Conservation (phyloP, 2,888 invertebrate species). For the Tetragonula carbonaria region DNA sequence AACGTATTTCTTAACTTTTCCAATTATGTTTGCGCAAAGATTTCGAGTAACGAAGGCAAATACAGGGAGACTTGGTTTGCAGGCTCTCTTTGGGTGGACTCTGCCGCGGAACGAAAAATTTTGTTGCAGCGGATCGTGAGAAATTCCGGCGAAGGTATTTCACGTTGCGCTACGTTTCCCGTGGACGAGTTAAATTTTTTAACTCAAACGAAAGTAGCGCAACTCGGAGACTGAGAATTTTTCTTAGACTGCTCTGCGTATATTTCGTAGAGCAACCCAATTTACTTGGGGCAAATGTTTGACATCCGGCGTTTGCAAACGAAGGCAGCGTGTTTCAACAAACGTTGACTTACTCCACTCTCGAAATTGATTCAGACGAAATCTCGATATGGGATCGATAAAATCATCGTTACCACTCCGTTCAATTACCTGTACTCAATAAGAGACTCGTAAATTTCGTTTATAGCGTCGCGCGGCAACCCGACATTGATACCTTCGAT, state of each 20-base stretch:
- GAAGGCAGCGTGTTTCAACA: not conserved
- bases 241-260: not conserved
- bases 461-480: not conserved
- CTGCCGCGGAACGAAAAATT: not conserved
- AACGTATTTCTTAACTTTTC: conserved; percentile 40
- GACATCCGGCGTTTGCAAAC: not conserved
- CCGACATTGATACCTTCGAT: not conserved
- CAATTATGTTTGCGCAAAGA: conserved; percentile 19
- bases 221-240: not conserved
- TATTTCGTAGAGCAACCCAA: no score
- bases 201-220: not conserved
- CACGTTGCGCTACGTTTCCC: no score
- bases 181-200: not conserved
- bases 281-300: not conserved
- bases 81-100: no score
- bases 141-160: not conserved
- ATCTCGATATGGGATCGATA: not conserved
- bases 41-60: conserved; percentile 7
- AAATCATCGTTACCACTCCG: not conserved
- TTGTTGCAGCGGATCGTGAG: not conserved
- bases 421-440: not conserved
- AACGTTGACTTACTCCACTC: not conserved
- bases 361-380: not conserved
- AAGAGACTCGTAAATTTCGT: not conserved
- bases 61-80: not conserved